These are phyloP conservation scores for Dicrurus megarhynchus DNA, from an alignment of 2,113 vertebrate genomes.

Conservation along the genomic window DNA sequence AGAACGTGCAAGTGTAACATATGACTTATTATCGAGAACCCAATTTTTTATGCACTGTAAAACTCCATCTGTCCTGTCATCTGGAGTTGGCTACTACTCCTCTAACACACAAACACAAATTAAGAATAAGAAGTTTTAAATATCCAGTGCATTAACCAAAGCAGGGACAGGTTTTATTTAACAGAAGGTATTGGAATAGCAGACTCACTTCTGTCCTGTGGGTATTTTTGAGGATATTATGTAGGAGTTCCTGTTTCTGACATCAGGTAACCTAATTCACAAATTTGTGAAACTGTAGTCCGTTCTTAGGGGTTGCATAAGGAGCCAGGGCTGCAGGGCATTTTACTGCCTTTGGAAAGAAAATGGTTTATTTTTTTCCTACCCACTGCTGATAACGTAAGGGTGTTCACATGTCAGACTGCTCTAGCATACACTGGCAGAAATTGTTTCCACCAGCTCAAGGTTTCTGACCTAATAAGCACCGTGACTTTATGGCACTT, in stretches of 20 bases:
- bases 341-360: not conserved
- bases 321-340: not conserved
- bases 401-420: not conserved
- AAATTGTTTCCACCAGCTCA: not conserved
- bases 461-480: not conserved
- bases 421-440: not conserved
- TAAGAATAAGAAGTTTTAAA: constrained; percentile 43
- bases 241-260: not conserved
- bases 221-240: not conserved
- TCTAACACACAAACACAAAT: constrained; percentile 1
- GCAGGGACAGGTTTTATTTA: not conserved
- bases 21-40: constrained; percentile 48
- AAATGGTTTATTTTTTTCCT: not conserved
- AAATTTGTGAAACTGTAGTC: not conserved
- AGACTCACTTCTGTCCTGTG: not conserved
- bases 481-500: not conserved
- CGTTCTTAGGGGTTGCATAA: accelerated
- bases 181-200: not conserved
- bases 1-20: constrained; percentile 30
- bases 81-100: constrained; percentile 58
- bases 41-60: constrained; percentile 27
- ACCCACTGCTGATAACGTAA: not conserved
- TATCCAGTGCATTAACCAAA: constrained; percentile 35
- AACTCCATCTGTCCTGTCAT: constrained; percentile 67
- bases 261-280: not conserved